phyloP scores from a whole-genome alignment of 2,113 vertebrate species.

The Nyctereutes procyonoides region DNA sequence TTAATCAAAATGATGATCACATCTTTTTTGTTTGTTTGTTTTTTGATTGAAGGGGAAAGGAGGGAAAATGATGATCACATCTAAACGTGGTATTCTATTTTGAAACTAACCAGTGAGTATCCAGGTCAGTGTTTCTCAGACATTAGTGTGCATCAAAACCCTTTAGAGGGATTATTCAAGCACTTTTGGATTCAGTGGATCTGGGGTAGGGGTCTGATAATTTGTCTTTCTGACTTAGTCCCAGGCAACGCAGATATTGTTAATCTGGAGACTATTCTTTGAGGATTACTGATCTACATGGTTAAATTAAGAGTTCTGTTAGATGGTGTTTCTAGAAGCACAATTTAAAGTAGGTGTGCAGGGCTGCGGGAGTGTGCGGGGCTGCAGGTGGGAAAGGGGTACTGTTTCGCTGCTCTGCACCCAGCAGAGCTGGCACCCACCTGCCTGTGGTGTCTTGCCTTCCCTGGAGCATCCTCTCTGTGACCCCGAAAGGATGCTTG shows the following conservation, averaged over 20 bases:
- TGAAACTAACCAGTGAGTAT: background rate
- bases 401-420: too few relatives aligned
- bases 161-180: background rate
- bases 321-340: background rate
- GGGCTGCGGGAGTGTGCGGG: too few relatives aligned
- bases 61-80: background rate
- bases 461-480: too few relatives aligned
- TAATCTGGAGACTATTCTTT: background rate
- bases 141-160: background rate
- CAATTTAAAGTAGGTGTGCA: background rate
- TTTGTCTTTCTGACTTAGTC: background rate
- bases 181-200: background rate
- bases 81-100: background rate
- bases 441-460: too few relatives aligned
- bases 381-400: too few relatives aligned
- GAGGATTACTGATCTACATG: background rate
- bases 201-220: background rate
- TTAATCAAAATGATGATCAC: background rate
- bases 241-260: background rate
- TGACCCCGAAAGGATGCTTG: background rate
- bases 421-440: too few relatives aligned
- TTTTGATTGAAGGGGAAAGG: too few relatives aligned
- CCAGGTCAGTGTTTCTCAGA: background rate
- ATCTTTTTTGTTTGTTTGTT: background rate
- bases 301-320: background rate